Evolutionary conservation across 1,140 invertebrate genomes (phyloP).

Genomic region (Plectus sambesii): DNA sequence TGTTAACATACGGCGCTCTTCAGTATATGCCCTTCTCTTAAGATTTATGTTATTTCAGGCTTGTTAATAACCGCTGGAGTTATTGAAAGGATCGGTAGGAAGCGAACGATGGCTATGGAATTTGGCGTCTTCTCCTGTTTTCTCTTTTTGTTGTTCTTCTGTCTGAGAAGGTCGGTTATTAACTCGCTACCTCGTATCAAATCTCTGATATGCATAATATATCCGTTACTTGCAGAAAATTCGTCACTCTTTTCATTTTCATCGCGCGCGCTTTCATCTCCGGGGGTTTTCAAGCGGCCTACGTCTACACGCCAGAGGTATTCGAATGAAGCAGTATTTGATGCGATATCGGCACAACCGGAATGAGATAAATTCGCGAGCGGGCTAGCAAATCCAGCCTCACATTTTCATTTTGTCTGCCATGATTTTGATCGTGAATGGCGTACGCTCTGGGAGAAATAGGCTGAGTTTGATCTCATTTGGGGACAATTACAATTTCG

Average conservation of each 20-base stretch:
- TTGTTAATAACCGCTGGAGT: constrained; percentile 81
- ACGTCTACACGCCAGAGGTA: constrained; percentile 88
- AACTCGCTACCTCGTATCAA: constrained; percentile 9
- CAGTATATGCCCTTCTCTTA: background rate
- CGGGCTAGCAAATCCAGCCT: too few relatives aligned
- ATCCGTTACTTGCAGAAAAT: constrained; percentile 52
- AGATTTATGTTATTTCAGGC: constrained; percentile 52
- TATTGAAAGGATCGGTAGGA: constrained; percentile 76
- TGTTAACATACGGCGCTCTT: constrained; percentile 9
- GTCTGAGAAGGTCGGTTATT: constrained; percentile 59
- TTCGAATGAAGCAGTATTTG: too few relatives aligned
- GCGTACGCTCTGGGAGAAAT: too few relatives aligned
- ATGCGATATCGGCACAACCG: too few relatives aligned
- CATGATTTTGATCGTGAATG: too few relatives aligned
- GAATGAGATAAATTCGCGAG: too few relatives aligned
- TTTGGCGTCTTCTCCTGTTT: constrained; percentile 73
- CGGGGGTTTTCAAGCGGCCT: constrained; percentile 82
- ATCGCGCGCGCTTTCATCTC: constrained; percentile 79
- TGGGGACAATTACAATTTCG: too few relatives aligned
- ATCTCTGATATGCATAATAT: constrained; percentile 1
- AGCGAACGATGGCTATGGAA: constrained; percentile 84
- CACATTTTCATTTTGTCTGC: too few relatives aligned
- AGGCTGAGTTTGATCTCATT: too few relatives aligned
- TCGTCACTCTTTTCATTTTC: constrained; percentile 72
- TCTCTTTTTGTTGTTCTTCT: constrained; percentile 66